Base-by-base conservation (phyloP, 1,140 invertebrate species). In the Drosophila teissieri region DNA sequence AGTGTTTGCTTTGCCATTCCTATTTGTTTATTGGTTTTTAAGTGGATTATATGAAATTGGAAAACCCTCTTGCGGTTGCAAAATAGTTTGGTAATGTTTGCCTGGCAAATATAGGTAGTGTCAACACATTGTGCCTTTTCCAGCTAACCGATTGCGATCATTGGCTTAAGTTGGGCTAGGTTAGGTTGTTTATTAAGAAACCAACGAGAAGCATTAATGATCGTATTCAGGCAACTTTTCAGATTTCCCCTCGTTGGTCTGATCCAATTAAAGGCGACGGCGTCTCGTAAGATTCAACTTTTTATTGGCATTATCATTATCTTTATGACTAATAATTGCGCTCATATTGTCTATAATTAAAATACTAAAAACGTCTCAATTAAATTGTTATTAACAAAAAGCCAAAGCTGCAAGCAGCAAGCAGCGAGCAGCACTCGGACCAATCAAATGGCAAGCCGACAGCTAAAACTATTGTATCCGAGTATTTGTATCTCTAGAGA, bases 291-390 rank as follows among this genome's bases (percentile, higher is more conserved):
- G 60, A 81, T 73, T 78, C 61, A 54, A 73, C 73, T 60, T 79
- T 81, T 81, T 81, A 85, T 85, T 86, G 74, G 69, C 70, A 75
- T 86, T 88, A 81, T 88, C 84, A 88, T 88, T 88, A 88, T 68
- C 64, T 88, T 88, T 88, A 88, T 88, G 83, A 77, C 83, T 69
- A 88, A 88, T 88, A 88, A 88, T 88, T 88, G 79, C 83, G 65
- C 84, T 61, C 76, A 79, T 88, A 83, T 88, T 88, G 83, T 88
- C 78, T 88, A 73, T 88, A 88, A 88, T 88, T 88, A 88, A 88
- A 82, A 83, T 79, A 60, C 58, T 88, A 77, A 88, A 88, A 88
- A 79, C 83, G 84, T 88, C 83, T 88, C 83, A 88, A 88, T 88
- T 88, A 88, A 88, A 83, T 88, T 77, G 76, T 86, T 83, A 89